phyloP scores from a whole-genome alignment of 2,797 vertebrate species.

The Hippoglossus hippoglossus region DNA sequence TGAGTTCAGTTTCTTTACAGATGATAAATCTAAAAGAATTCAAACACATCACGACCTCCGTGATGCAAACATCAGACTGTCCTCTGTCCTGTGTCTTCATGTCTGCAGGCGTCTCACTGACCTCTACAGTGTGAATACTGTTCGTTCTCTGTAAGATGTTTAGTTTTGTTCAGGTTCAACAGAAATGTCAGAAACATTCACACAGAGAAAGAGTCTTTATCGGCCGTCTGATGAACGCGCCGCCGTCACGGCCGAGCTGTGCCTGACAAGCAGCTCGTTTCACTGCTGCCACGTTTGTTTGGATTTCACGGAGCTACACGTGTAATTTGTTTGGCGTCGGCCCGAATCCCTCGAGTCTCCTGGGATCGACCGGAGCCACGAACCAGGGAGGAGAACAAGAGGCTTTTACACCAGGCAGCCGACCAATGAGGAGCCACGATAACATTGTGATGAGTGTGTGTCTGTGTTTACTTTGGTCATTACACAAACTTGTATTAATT shows the following conservation, averaged over 20 bases:
- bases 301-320: slow-evolving; percentile 43
- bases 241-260: slow-evolving; percentile 30
- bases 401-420: slow-evolving; percentile 11
- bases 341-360: slow-evolving; percentile 28
- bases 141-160: slow-evolving; percentile 5
- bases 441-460: neutral
- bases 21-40: too few relatives aligned
- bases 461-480: neutral
- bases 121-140: too few relatives aligned
- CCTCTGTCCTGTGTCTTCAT: too few relatives aligned
- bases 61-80: too few relatives aligned
- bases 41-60: too few relatives aligned
- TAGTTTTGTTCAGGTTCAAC: slow-evolving; percentile 19
- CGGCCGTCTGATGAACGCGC: slow-evolving; percentile 32
- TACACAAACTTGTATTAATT: slow-evolving; percentile 5
- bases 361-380: slow-evolving; percentile 25
- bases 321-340: slow-evolving; percentile 41
- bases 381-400: slow-evolving; percentile 26
- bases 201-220: slow-evolving; percentile 30
- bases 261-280: slow-evolving; percentile 52
- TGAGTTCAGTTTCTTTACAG: too few relatives aligned
- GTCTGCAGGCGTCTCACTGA: too few relatives aligned
- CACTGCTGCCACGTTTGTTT: slow-evolving; percentile 40
- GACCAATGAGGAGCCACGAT: slow-evolving; percentile 10
- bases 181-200: slow-evolving; percentile 20